Percentiles rank a stretch among this genome's conserved stretches.
Evolutionary conservation across 2,113 vertebrate species (phyloP).

Genomic region (Perca fluviatilis): DNA sequence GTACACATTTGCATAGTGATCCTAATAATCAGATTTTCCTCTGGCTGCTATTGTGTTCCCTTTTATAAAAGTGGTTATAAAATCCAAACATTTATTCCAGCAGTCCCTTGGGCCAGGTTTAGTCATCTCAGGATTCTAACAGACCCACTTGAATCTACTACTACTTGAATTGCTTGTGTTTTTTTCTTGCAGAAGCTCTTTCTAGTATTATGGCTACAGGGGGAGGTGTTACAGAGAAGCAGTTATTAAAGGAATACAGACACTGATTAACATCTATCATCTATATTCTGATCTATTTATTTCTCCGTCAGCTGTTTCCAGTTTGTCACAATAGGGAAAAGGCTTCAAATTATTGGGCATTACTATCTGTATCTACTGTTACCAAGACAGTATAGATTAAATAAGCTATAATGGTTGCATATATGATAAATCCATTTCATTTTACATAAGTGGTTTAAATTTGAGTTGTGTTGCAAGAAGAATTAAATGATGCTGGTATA

Average conservation of each 20-base stretch:
- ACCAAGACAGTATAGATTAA: neutral
- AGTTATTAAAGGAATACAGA: neutral
- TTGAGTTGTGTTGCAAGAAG: conserved; percentile 6
- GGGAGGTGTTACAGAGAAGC: neutral
- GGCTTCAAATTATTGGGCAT: neutral
- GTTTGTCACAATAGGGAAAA: neutral
- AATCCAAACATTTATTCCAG: conserved; percentile 63
- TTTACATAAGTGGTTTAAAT: conserved; percentile 21
- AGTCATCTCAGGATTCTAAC: conserved; percentile 48
- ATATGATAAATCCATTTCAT: conserved; percentile 14
- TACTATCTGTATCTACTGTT: neutral
- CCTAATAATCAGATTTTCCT: conserved; percentile 79
- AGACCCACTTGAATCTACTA: conserved; percentile 52
- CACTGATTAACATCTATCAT: neutral
- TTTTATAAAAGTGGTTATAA: conserved; percentile 72
- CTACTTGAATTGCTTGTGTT: neutral
- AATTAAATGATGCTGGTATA: conserved; percentile 42
- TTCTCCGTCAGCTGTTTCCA: neutral
- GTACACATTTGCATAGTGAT: conserved; percentile 76
- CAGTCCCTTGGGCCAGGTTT: conserved; percentile 67
- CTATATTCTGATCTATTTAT: neutral
- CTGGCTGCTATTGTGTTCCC: conserved; percentile 74
- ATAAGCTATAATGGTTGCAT: conserved; percentile 3
- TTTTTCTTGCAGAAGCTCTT: conserved; percentile 13
- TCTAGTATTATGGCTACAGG: conserved; percentile 10